Conservation (phyloP, 2,888 invertebrate species). For the Sympetrum striolatum region DNA sequence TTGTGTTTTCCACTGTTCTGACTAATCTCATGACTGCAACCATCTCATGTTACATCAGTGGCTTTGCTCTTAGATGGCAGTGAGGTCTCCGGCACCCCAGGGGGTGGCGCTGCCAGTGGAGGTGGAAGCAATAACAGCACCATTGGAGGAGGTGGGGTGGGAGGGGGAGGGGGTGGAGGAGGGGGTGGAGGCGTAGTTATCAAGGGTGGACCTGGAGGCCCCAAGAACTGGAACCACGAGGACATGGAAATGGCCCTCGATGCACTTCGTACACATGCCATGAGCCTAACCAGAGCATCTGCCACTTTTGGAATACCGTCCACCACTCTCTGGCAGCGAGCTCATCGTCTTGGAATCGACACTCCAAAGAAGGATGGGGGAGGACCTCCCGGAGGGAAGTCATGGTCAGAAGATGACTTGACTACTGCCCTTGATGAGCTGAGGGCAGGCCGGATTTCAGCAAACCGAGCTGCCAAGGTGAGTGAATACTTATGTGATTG, state of each 20-base stretch:
- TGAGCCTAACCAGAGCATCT: conserved; percentile 88
- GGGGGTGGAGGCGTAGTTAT: background rate
- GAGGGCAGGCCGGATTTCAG: conserved; percentile 83
- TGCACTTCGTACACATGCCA: conserved; percentile 82
- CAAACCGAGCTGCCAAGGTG: conserved; percentile 90
- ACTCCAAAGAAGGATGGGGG: conserved; percentile 90
- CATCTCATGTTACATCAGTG: conserved; percentile 43
- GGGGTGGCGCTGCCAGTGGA: background rate
- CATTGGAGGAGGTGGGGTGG: conserved; percentile 25
- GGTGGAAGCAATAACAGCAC: background rate
- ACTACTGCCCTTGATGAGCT: conserved; percentile 83
- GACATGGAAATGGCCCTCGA: conserved; percentile 90
- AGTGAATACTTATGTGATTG: conserved; percentile 57
- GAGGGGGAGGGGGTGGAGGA: conserved; percentile 46
- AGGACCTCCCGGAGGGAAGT: conserved; percentile 65
- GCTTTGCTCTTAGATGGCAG: conserved; percentile 46
- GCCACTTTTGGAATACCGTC: conserved; percentile 89
- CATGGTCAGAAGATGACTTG: conserved; percentile 86
- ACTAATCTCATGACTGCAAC: conserved; percentile 21
- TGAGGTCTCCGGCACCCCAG: conserved; percentile 32
- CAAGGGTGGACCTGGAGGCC: conserved; percentile 71
- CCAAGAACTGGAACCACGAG: conserved; percentile 75
- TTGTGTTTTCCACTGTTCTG: background rate
- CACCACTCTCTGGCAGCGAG: conserved; percentile 89
- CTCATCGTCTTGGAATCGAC: conserved; percentile 83